These are phyloP conservation scores for Palythoa caribaeorum DNA, from an alignment of 92 coral and sea anemone genomes.

Conservation along the genomic window DNA sequence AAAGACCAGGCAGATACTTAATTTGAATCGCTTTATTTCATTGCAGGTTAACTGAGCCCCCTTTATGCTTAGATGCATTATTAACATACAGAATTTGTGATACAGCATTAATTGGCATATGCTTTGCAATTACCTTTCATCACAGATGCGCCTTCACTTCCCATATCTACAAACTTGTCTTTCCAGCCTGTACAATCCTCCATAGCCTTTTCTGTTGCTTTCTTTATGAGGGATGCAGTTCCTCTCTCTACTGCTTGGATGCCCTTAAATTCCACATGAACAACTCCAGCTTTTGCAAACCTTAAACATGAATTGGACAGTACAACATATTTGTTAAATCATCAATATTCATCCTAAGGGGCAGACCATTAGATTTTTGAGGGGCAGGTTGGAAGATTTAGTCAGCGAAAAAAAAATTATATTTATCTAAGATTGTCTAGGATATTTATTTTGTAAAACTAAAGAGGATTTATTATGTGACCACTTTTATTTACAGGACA, in stretches of 20 bases:
- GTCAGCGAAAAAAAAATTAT: too few relatives aligned
- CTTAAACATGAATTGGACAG: background rate
- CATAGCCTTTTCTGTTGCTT: slow-evolving; percentile 13
- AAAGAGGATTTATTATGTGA: too few relatives aligned
- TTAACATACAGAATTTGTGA: background rate
- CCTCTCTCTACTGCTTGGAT: slow-evolving; percentile 12
- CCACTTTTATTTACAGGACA: too few relatives aligned
- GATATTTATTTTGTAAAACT: too few relatives aligned
- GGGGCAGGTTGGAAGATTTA: too few relatives aligned
- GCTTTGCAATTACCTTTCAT: slow-evolving; percentile 10
- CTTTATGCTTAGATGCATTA: background rate
- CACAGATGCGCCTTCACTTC: slow-evolving; percentile 27
- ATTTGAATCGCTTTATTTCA: too few relatives aligned
- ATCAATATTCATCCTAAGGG: too few relatives aligned
- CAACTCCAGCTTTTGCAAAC: slow-evolving; percentile 14
- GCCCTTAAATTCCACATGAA: background rate
- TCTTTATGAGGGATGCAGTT: slow-evolving; percentile 13
- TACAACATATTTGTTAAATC: too few relatives aligned
- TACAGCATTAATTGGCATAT: background rate
- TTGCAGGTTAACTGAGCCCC: background rate
- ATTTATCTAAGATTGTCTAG: too few relatives aligned
- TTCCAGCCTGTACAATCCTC: slow-evolving; percentile 1
- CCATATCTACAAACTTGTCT: slow-evolving; percentile 11
- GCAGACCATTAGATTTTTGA: too few relatives aligned
- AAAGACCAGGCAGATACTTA: too few relatives aligned